Conservation (phyloP, 2,797 vertebrate species). For the Taeniopygia guttata region DNA sequence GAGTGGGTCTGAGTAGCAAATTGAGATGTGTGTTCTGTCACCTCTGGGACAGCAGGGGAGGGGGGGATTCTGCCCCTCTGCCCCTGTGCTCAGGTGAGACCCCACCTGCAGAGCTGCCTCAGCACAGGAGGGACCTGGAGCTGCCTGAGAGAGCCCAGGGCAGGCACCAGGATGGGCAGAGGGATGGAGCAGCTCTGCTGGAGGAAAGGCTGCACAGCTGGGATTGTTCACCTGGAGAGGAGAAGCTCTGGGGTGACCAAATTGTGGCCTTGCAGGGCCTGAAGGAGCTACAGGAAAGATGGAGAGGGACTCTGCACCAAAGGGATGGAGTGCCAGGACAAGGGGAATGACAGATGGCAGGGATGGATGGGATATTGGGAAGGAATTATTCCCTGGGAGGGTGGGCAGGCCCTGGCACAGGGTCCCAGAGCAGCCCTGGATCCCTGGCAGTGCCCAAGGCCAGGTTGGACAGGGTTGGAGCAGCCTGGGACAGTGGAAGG, state of each 20-base stretch:
- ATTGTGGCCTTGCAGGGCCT: accelerated
- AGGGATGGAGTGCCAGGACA: accelerated
- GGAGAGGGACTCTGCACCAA: not conserved
- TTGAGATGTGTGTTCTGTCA: not conserved
- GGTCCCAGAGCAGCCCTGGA: not conserved
- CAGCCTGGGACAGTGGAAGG: not conserved
- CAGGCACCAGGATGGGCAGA: not conserved
- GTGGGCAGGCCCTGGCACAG: not conserved
- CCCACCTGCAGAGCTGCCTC: not conserved
- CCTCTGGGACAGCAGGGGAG: not conserved
- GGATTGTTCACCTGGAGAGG: not conserved
- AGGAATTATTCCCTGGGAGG: not conserved
- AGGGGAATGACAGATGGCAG: not conserved
- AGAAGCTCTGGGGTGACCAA: not conserved
- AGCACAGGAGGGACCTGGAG: not conserved
- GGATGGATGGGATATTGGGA: not conserved
- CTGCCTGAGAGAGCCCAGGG: not conserved
- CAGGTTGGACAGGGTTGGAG: not conserved
- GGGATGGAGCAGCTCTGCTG: not conserved
- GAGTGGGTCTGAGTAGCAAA: not conserved
- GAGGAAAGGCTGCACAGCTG: not conserved
- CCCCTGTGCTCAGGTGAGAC: not conserved
- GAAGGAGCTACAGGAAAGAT: accelerated
- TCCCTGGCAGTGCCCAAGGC: not conserved
- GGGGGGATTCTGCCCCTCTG: not conserved